Percentiles rank a stretch among this genome's conserved stretches.
These are phyloP conservation scores for Aplochiton taeniatus DNA, from an alignment of 2,797 vertebrate genomes.

Conservation along the genomic window DNA sequence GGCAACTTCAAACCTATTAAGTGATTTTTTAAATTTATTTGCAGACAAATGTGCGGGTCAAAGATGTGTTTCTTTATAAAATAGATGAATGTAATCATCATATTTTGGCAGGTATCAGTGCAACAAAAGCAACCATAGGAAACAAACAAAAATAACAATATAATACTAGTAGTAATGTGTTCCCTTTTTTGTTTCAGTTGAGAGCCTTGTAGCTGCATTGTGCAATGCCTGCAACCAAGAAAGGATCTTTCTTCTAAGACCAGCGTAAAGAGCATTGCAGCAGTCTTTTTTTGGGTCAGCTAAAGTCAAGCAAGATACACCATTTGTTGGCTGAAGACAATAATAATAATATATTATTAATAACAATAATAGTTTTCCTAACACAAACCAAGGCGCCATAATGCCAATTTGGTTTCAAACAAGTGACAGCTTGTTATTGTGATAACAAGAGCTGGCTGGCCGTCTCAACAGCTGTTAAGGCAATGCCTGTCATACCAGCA, in stretches of 20 bases:
- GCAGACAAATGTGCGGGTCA: slow-evolving; percentile 23
- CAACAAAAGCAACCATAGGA: slow-evolving; percentile 70
- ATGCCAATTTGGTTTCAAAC: not conserved
- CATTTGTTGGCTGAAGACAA: too few species aligned
- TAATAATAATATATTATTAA: too few species aligned
- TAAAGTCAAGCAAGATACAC: too few species aligned
- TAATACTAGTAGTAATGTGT: too few species aligned
- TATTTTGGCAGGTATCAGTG: slow-evolving; percentile 75
- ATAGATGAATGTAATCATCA: slow-evolving; percentile 69
- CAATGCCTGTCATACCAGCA: slow-evolving; percentile 23
- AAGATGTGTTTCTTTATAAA: slow-evolving; percentile 63
- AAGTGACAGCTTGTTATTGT: not conserved
- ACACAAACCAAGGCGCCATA: not conserved
- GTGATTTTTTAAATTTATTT: too few species aligned
- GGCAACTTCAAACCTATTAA: too few species aligned
- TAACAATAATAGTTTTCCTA: not conserved
- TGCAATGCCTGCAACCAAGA: too few species aligned
- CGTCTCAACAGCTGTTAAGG: slow-evolving; percentile 23
- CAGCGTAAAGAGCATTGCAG: too few species aligned
- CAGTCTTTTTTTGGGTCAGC: too few species aligned
- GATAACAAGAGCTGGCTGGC: slow-evolving; percentile 8
- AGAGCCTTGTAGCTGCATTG: too few species aligned
- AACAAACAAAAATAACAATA: slow-evolving; percentile 54
- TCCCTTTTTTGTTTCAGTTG: too few species aligned
- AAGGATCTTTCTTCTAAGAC: too few species aligned